These are phyloP conservation scores for Heliconius congener DNA, from an alignment of 1,140 invertebrate species.

Conservation along the genomic window DNA sequence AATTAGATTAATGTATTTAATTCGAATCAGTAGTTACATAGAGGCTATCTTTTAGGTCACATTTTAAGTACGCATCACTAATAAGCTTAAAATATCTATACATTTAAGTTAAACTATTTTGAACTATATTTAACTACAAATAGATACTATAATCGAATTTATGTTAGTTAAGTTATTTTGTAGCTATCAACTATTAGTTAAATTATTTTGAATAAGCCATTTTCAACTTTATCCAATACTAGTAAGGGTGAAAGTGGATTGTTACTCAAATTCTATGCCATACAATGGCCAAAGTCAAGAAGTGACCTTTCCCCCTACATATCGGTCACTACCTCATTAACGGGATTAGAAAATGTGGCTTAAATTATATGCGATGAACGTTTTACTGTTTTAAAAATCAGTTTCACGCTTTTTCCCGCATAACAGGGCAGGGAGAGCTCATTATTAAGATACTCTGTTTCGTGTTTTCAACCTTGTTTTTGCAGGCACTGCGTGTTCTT, in stretches of 20 bases:
- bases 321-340: conserved; percentile 62
- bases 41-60: conserved; percentile 15
- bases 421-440: too few species aligned
- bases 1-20: conserved; percentile 15
- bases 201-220: background rate
- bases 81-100: background rate
- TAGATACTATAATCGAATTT: background rate
- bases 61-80: conserved; percentile 6
- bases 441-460: too few species aligned
- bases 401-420: too few species aligned
- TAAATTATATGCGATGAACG: conserved; percentile 20
- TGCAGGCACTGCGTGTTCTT: too few species aligned
- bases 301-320: conserved; percentile 50
- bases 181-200: background rate
- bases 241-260: background rate
- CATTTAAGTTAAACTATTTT: background rate
- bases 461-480: too few species aligned
- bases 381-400: background rate
- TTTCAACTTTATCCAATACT: background rate
- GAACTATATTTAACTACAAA: background rate
- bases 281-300: conserved; percentile 47
- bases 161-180: background rate
- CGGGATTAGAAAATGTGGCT: conserved; percentile 42
- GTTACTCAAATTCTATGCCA: background rate
- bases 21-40: conserved; percentile 10